Evolutionary conservation across 1,140 invertebrate species (phyloP).

Genomic region (Seison nebaliae): DNA sequence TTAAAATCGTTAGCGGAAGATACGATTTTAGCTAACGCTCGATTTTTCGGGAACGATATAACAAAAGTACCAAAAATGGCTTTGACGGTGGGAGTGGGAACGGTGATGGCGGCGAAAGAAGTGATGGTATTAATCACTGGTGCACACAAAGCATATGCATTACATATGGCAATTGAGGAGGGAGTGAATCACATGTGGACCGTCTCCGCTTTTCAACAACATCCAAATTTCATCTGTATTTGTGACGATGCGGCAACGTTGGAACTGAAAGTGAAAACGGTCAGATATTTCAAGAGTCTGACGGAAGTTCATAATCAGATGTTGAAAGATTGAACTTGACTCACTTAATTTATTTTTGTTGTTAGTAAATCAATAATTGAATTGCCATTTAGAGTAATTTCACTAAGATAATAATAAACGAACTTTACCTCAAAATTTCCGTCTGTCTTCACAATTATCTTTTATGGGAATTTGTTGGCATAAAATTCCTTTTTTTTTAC

Average conservation of each 20-base stretch:
- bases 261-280: constrained; percentile 83
- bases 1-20: constrained; percentile 83
- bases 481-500: too few species aligned
- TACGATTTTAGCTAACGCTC: constrained; percentile 76
- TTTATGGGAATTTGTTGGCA: too few species aligned
- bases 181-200: constrained; percentile 99
- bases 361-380: too few species aligned
- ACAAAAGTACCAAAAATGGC: constrained; percentile 35
- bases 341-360: background rate
- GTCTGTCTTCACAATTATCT: too few species aligned
- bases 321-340: constrained; percentile 19
- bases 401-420: too few species aligned
- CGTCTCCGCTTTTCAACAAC: constrained; percentile 75
- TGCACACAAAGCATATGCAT: constrained; percentile 75
- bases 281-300: constrained; percentile 87
- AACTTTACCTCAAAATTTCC: too few species aligned
- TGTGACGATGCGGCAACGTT: constrained; percentile 92
- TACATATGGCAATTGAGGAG: constrained; percentile 84
- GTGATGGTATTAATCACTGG: constrained; percentile 68
- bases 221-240: constrained; percentile 55
- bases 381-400: too few species aligned
- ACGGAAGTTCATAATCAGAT: constrained; percentile 30
- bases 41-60: constrained; percentile 84
- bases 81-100: constrained; percentile 84
- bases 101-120: constrained; percentile 91